phyloP scores from a whole-genome alignment of 2,113 vertebrate genomes.

The Tyrannus savana region DNA sequence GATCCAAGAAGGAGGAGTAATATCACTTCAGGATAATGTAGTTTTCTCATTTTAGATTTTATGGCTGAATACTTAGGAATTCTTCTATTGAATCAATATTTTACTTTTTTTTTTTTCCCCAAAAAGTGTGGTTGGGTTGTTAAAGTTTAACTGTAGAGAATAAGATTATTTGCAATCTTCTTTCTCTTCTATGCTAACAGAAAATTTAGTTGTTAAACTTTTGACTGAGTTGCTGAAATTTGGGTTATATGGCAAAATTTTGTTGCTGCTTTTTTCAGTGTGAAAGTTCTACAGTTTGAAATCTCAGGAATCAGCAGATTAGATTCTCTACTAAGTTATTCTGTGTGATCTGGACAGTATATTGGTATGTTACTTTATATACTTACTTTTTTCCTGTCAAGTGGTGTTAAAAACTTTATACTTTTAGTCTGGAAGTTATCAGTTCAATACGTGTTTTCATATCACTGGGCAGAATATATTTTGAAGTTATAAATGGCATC shows the following conservation, averaged over 20 bases:
- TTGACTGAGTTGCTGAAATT: neutral
- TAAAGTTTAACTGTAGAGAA: neutral
- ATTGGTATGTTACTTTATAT: neutral
- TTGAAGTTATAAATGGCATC: neutral
- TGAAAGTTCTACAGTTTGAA: neutral
- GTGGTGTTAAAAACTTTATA: neutral
- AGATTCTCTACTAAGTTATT: neutral
- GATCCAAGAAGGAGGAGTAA: neutral
- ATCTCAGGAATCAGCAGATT: neutral
- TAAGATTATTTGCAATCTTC: neutral
- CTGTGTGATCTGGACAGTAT: neutral
- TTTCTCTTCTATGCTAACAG: neutral
- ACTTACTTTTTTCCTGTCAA: neutral
- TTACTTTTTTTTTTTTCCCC: neutral
- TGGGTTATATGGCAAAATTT: neutral
- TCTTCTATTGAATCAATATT: neutral
- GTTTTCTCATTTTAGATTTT: neutral
- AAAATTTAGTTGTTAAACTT: neutral
- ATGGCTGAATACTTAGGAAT: neutral
- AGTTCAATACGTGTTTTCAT: neutral
- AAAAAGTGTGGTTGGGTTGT: neutral
- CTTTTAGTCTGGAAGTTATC: neutral
- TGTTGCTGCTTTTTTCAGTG: neutral
- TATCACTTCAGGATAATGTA: neutral
- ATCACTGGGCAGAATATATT: neutral